Base-by-base conservation (phyloP, 64 coral and sea anemone genomes). In the Orbicella faveolata region DNA sequence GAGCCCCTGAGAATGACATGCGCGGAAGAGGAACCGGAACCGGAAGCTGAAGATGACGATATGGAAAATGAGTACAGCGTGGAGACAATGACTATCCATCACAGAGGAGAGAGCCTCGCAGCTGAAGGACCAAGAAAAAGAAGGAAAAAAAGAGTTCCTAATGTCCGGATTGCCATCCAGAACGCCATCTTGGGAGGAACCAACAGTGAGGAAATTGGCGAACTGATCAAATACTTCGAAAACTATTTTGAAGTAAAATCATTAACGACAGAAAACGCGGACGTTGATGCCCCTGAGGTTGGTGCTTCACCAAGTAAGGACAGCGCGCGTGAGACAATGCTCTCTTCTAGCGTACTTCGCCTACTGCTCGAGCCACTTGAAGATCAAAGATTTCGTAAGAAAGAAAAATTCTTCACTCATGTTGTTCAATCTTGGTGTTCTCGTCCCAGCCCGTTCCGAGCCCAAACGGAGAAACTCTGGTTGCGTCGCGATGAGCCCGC, bases 361-460 rank as follows among this genome's bases (percentile, higher is more conserved):
- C 76, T 89, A 21, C 70, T 86, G 73, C 54, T 94, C 0, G 92
- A 94, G 36, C 92, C 87, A 9, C 37, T 52, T 33, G 74, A 85
- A 77, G 65, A 94, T 6, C 72, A 68, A 78, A 26, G 21, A 2
- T 89, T 94, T 23, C 61, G 57, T 62, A 72, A 37, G 4, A 94
- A 94, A 76, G 92, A 81, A 4, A 94, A 72, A 57, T 94, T 94
- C 41, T 94, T 94, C 21, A 53, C 61, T 35, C 63, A 94, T 26
- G 70, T 94, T 21, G 70, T 87, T 11, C 78, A 94, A 61, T 53
- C 80, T 19, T 94, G 92, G 92, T 94, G 92, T 51, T 89, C 87
- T 36, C 92, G 92, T 84, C 79, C 66, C 36, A 79, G 15, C 11
- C 12, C 6, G 74, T 2, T 52, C 25, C 33, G 80, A 78, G 23